These are phyloP conservation scores for Pogonocherus hispidulus DNA, from an alignment of 2,888 invertebrate genomes.

Conservation along the genomic window DNA sequence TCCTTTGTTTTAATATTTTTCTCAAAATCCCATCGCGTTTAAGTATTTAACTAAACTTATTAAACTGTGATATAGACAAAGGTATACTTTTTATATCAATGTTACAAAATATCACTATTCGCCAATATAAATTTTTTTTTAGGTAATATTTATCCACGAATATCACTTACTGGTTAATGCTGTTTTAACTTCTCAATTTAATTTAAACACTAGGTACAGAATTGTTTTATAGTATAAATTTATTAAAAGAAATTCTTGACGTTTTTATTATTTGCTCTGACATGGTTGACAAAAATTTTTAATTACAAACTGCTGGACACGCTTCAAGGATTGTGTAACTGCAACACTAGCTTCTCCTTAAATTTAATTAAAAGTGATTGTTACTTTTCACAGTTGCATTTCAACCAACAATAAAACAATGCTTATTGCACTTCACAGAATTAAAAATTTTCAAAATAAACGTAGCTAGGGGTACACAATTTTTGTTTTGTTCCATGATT, in stretches of 20 bases:
- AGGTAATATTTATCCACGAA: too few species aligned
- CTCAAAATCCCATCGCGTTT: too few species aligned
- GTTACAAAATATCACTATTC: too few species aligned
- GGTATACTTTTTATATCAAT: too few species aligned
- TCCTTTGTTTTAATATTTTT: too few species aligned
- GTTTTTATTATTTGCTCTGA: neutral
- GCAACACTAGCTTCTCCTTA: neutral
- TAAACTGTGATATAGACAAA: too few species aligned
- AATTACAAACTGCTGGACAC: neutral
- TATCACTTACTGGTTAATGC: too few species aligned
- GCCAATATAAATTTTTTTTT: too few species aligned
- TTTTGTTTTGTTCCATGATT: conserved; percentile 3
- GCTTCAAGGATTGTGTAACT: neutral
- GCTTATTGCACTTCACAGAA: conserved; percentile 14
- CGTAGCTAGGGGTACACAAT: neutral
- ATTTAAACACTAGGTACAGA: too few species aligned
- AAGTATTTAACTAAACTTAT: too few species aligned
- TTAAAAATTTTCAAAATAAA: conserved; percentile 9
- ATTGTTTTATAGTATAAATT: too few species aligned
- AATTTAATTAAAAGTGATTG: conserved; percentile 3
- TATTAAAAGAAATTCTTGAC: neutral
- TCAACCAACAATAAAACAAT: neutral
- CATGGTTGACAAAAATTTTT: neutral
- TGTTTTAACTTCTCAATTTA: too few species aligned
- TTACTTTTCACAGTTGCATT: neutral